These are phyloP conservation scores for Gryllus bimaculatus DNA, from an alignment of 1,140 invertebrate species.

Conservation along the genomic window DNA sequence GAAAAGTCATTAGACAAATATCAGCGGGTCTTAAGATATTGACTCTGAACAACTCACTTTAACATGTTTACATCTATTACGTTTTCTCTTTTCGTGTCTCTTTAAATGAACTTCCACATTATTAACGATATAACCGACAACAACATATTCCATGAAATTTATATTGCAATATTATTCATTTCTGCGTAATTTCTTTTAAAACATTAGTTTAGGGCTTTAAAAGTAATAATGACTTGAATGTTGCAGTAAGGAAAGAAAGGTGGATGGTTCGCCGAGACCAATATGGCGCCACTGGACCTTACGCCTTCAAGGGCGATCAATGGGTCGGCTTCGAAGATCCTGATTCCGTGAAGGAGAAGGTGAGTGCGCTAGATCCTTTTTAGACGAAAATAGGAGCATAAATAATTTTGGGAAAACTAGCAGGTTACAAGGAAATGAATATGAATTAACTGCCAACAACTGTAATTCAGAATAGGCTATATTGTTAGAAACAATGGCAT, in stretches of 20 bases:
- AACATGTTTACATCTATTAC: no score
- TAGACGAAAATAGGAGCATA: not conserved
- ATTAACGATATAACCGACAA: no score
- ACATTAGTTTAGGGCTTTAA: no score
- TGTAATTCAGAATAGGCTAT: no score
- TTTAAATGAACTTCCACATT: no score
- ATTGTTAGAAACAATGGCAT: no score
- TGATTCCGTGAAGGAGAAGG: slow-evolving; percentile 64
- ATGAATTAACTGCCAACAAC: no score
- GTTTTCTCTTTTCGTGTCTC: no score
- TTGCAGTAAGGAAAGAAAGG: slow-evolving; percentile 43
- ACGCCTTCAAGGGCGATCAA: slow-evolving; percentile 65
- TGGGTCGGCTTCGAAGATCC: slow-evolving; percentile 87
- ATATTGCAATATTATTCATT: not conserved
- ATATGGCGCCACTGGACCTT: slow-evolving; percentile 52
- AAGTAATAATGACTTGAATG: not conserved
- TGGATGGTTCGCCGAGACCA: slow-evolving; percentile 47
- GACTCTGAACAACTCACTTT: no score
- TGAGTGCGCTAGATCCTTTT: slow-evolving; percentile 25
- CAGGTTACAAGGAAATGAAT: not conserved
- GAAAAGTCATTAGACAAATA: not conserved
- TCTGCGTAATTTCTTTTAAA: not conserved
- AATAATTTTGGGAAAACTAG: not conserved
- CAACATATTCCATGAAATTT: no score
- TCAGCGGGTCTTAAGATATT: no score